Evolutionary conservation across 2,888 invertebrate species (phyloP), one percentile per base, ranked within the genome.

Genomic region (Euplexia lucipara): DNA sequence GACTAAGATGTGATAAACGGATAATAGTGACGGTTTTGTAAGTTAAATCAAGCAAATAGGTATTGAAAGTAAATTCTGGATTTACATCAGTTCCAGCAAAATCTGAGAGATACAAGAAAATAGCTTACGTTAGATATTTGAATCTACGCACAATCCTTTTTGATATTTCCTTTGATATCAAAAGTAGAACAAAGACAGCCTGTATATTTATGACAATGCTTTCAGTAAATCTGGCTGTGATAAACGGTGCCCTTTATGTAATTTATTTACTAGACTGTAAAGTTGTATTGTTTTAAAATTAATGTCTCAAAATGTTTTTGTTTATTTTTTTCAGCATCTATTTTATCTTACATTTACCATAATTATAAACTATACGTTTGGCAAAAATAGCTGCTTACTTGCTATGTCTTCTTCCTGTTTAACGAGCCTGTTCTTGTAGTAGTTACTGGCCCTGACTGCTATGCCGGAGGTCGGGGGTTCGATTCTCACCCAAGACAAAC

Each of bases 151-250:
- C 32, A 51, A 72, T 52, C 42, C 16, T 20, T 47, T 61, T 39
- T 48, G 51, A 61, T 39, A 26, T 61, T 54, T 35, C 47, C 20
- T 53, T 73, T 60, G 61, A 57, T 58, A 67, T 56, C 56, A 60
- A 59, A 44, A 66, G 39, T 52, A 35, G 51, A 56, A 61, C 72
- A 71, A 71, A 57, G 53, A 51, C 18, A 9, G 0, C 1, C 48
- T 26, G 45, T 70, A 47, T 53, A 66, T 59, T 66, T 72, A 66
- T 49, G 41, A 34, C 37, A 57, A 20, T 10, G 42, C 30, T 58
- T 65, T 66, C 30, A 58, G 56, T 66, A 44, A 72, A 57, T 53
- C 57, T 66, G 47, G 20, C 48, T 58, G 10, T 66, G 48, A 72
- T 58, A 32, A 72, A 72, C 34, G 26, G 14, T 35, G 56, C 35